Base-by-base conservation (phyloP, 2,797 vertebrate genomes). In the Acanthiza pusilla region DNA sequence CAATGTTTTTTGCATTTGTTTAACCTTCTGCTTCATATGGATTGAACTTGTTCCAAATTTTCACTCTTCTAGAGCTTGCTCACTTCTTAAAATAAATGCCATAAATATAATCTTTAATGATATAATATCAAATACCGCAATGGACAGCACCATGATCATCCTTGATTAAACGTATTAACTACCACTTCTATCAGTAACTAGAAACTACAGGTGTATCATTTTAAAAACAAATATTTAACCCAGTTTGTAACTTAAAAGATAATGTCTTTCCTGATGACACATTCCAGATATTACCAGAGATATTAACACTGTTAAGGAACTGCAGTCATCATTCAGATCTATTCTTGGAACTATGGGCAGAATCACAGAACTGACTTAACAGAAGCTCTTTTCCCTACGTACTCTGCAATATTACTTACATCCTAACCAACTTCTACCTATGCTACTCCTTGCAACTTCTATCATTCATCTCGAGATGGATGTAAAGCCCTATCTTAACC, bases 191-290 rank as follows among this genome's bases (percentile, higher is more conserved):
- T 62, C 45, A 81, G 16, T 10, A 67, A 47, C 54, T 50, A 72
- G 16, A 76, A 89, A 57, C 29, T 32, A 30, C 20, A 84, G 7
- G 13, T 77, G 14, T 3, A 40, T 53, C 30, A 29, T 40, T 81
- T 74, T 36, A 60, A 20, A 78, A 91, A 72, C 23, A 62, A 66
- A 71, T 27, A 86, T 0, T 3, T 91, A 70, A 51, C 15, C 19
- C 32, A 91, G 50, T 53, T 60, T 53, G 57, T 63, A 45, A 85
- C 45, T 90, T 91, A 29, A 82, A 88, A 91, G 70, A 43, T n/a
- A 38, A 81, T 25, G 13, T 80, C 30, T 79, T 66, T 55, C 43
- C 13, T 9, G 26, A 82, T 38, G 40, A 72, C 43, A 76, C 54
- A 32, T 38, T 79, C 42, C 55, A 73, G 38, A 16, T 61, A 65